phyloP scores from a whole-genome alignment of 2,888 invertebrate genomes.

The Hyposoter dolosus region DNA sequence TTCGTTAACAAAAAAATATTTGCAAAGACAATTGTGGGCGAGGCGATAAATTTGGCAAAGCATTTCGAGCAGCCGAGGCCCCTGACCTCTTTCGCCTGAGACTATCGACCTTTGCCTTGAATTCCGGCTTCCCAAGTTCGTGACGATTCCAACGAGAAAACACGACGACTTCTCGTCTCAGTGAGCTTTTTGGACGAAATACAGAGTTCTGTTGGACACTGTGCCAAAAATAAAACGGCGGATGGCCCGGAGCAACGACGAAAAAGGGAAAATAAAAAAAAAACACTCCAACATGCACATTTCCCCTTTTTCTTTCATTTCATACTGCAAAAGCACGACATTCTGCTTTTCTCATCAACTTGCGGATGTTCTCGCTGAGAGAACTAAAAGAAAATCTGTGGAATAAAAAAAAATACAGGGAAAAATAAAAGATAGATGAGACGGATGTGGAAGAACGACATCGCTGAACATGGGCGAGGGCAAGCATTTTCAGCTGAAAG shows the following conservation, averaged over 20 bases:
- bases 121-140: constrained; percentile 72
- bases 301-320: constrained; percentile 33
- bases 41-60: constrained; percentile 19
- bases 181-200: constrained; percentile 46
- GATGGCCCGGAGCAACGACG: constrained; percentile 35
- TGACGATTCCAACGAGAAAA: constrained; percentile 56
- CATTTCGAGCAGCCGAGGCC: constrained; percentile 45
- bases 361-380: constrained; percentile 21
- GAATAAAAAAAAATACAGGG: constrained; percentile 13
- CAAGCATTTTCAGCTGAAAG: constrained; percentile 36
- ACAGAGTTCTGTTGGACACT: constrained; percentile 57
- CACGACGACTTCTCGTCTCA: constrained; percentile 44
- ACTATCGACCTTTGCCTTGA: constrained; percentile 73
- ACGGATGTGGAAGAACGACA: constrained; percentile 46
- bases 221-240: constrained; percentile 69
- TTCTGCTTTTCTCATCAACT: constrained; percentile 55
- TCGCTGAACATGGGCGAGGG: constrained; percentile 16
- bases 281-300: constrained; percentile 39
- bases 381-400: constrained; percentile 40
- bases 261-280: not conserved
- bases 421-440: constrained; percentile 7
- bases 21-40: not conserved
- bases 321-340: constrained; percentile 20
- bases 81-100: constrained; percentile 64
- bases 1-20: not conserved